Conservation (phyloP, 2,113 vertebrate species). For the Grammomys surdaster region DNA sequence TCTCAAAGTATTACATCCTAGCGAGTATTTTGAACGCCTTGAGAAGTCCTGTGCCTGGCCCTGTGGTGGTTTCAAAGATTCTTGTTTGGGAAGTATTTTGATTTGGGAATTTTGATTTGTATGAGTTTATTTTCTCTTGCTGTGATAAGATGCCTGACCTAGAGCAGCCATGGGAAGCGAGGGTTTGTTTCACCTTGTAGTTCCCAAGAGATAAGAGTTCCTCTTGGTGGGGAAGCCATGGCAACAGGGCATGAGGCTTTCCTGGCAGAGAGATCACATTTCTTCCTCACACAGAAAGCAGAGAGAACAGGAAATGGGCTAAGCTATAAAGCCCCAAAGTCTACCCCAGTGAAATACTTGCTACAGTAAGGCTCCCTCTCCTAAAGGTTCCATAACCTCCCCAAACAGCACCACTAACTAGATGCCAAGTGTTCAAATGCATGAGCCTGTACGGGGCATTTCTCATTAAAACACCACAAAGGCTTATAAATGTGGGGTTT, state of each 20-base stretch:
- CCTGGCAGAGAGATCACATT: not conserved
- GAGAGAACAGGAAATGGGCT: not conserved
- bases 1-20: not conserved
- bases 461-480: not conserved
- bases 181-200: not conserved
- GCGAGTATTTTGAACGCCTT: not conserved
- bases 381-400: not conserved
- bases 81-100: slow-evolving; percentile 21
- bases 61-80: not conserved
- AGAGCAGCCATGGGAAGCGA: no score
- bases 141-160: not conserved
- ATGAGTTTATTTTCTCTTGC: not conserved
- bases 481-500: not conserved
- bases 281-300: not conserved
- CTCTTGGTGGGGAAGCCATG: not conserved
- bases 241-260: not conserved
- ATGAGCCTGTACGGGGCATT: not conserved
- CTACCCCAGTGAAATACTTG: not conserved
- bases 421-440: no score
- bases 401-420: not conserved
- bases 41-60: not conserved
- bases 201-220: not conserved
- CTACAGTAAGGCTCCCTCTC: no score
- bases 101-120: not conserved
- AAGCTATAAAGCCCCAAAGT: not conserved